Evolutionary conservation across 2,113 vertebrate species (phyloP).

Genomic region (Pangasianodon hypophthalmus): DNA sequence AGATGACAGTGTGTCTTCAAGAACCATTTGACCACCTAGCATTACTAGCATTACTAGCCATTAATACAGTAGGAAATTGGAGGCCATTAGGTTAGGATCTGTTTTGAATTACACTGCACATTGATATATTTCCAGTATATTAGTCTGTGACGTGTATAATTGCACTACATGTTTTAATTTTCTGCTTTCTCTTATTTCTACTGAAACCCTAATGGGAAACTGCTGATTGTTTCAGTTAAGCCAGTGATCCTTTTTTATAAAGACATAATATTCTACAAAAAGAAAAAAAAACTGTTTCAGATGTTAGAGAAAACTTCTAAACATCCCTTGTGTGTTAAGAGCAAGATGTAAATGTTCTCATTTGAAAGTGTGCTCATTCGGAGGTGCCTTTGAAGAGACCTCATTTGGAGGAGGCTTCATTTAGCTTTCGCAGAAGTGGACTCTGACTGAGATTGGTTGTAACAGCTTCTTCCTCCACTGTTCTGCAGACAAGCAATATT

Average conservation of each 20-base stretch:
- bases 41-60: neutral
- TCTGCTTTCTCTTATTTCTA: neutral
- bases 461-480: conserved; percentile 59
- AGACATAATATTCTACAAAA: neutral
- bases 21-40: neutral
- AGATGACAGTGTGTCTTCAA: neutral
- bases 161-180: neutral
- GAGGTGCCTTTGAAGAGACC: conserved; percentile 52
- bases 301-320: neutral
- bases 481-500: too few relatives aligned
- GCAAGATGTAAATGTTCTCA: neutral
- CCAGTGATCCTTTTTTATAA: neutral
- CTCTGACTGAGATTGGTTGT: conserved; percentile 63
- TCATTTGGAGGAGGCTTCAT: conserved; percentile 55
- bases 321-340: conserved; percentile 16
- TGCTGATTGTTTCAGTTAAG: neutral
- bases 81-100: neutral
- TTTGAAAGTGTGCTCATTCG: conserved; percentile 34
- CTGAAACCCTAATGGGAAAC: neutral
- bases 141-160: neutral
- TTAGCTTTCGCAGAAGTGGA: conserved; percentile 61
- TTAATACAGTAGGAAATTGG: neutral
- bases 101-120: neutral
- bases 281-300: neutral
- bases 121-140: neutral